Evolutionary conservation across 1,140 invertebrate species (phyloP).

Genomic region (Drosophila seguyi): DNA sequence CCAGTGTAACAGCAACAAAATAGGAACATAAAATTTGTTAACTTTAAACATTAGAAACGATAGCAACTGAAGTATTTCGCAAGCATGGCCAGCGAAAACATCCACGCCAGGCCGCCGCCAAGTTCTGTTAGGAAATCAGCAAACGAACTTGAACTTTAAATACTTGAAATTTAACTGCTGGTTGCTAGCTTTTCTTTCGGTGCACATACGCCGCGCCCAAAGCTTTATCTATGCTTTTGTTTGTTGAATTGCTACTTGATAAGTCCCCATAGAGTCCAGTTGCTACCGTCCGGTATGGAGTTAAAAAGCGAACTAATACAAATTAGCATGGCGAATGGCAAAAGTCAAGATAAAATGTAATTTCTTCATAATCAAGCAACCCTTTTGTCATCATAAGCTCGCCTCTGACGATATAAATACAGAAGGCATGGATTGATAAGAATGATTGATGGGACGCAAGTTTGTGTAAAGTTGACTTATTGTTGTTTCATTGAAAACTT

Average conservation of each 20-base stretch:
- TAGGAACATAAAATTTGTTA: slow-evolving; percentile 9
- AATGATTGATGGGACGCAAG: background rate
- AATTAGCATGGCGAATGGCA: background rate
- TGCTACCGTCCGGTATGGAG: background rate
- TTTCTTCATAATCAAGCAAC: background rate
- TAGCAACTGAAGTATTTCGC: slow-evolving; percentile 29
- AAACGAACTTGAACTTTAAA: slow-evolving; percentile 4
- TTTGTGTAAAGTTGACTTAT: background rate
- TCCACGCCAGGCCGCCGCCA: background rate
- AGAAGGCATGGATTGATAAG: background rate
- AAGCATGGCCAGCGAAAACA: background rate
- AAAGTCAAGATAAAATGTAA: too few species aligned
- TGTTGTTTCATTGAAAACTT: background rate
- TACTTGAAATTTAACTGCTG: background rate
- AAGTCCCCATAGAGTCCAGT: background rate
- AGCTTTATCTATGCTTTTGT: slow-evolving; percentile 29
- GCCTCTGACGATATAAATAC: background rate
- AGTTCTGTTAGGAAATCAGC: background rate
- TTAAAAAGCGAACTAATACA: background rate
- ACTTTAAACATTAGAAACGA: slow-evolving; percentile 21
- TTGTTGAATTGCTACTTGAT: slow-evolving; percentile 22
- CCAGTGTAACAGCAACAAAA: background rate
- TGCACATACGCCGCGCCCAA: background rate
- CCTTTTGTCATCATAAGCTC: background rate
- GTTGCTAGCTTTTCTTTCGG: background rate